Evolutionary conservation across 2,797 vertebrate species (phyloP).

Genomic region (Benthosema pterotum): DNA sequence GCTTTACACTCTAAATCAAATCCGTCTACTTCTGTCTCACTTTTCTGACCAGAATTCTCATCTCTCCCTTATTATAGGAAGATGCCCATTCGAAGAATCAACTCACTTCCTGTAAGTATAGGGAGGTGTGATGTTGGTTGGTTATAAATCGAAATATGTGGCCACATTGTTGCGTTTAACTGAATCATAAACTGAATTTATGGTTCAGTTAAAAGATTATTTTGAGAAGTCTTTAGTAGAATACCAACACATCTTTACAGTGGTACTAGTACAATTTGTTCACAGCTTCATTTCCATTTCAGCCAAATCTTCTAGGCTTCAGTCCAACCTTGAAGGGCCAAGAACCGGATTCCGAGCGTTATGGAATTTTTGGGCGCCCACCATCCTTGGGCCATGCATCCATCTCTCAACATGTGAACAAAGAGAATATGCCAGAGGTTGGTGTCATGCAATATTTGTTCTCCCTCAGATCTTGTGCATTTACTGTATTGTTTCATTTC

Average conservation of each 20-base stretch:
- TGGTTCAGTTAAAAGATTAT: too few relatives aligned
- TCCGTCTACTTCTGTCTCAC: neutral
- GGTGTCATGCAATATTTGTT: conserved; percentile 14
- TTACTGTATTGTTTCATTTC: too few relatives aligned
- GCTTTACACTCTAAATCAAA: neutral
- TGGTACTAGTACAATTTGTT: neutral
- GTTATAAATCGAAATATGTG: neutral
- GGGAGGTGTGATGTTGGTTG: neutral
- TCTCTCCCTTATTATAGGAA: conserved; percentile 63
- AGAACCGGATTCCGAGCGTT: conserved; percentile 64
- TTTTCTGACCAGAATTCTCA: conserved; percentile 14
- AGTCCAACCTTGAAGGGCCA: conserved; percentile 88
- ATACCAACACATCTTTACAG: neutral
- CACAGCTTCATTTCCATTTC: neutral
- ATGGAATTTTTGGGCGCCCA: conserved; percentile 70
- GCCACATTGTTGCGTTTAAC: neutral
- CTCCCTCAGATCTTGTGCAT: neutral
- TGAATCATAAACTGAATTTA: too few relatives aligned
- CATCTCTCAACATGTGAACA: conserved; percentile 67
- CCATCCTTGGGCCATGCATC: conserved; percentile 22
- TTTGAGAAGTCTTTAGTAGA: too few relatives aligned
- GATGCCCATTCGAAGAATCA: conserved; percentile 81
- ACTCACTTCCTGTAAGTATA: conserved; percentile 86
- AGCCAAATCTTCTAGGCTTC: conserved; percentile 84
- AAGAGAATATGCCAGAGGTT: conserved; percentile 88